These are phyloP conservation scores for Sebastes vulpes DNA, from an alignment of 2,797 vertebrate genomes.

Conservation along the genomic window DNA sequence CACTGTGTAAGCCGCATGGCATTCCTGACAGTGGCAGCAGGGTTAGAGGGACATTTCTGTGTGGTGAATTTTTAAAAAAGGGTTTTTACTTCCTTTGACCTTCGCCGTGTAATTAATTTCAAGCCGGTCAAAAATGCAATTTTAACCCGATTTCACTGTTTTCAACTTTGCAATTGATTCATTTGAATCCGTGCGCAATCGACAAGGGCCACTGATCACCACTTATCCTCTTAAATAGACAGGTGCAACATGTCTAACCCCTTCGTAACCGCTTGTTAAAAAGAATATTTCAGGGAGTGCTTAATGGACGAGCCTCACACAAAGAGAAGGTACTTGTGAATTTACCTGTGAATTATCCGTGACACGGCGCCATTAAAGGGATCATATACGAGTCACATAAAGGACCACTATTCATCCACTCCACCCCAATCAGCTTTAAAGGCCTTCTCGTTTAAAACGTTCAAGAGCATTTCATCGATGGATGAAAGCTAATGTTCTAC, in stretches of 20 bases:
- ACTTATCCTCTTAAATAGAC: slow-evolving; percentile 44
- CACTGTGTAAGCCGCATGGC: neutral
- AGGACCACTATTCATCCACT: slow-evolving; percentile 59
- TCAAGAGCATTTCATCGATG: slow-evolving; percentile 50
- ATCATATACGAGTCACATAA: slow-evolving; percentile 40
- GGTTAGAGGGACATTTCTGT: neutral
- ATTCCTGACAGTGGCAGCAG: neutral
- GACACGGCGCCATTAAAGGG: slow-evolving; percentile 45
- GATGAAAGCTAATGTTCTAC: slow-evolving; percentile 31
- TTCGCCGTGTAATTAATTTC: slow-evolving; percentile 42
- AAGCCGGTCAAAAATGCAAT: slow-evolving; percentile 15
- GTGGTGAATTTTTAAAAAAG: neutral
- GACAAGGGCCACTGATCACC: slow-evolving; percentile 19
- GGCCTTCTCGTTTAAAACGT: slow-evolving; percentile 59
- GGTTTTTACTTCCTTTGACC: slow-evolving; percentile 16
- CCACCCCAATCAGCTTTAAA: slow-evolving; percentile 60
- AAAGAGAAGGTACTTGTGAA: slow-evolving; percentile 40
- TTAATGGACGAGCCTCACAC: slow-evolving; percentile 40
- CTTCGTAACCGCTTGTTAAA: slow-evolving; percentile 19
- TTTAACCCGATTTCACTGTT: slow-evolving; percentile 32
- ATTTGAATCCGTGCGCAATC: slow-evolving; percentile 24
- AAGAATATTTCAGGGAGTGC: slow-evolving; percentile 37
- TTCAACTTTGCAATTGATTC: slow-evolving; percentile 29
- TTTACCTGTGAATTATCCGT: slow-evolving; percentile 50
- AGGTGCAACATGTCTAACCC: slow-evolving; percentile 9